Evolutionary conservation across 2,113 vertebrate genomes (phyloP).

Genomic region (Leptobrachium leishanense): DNA sequence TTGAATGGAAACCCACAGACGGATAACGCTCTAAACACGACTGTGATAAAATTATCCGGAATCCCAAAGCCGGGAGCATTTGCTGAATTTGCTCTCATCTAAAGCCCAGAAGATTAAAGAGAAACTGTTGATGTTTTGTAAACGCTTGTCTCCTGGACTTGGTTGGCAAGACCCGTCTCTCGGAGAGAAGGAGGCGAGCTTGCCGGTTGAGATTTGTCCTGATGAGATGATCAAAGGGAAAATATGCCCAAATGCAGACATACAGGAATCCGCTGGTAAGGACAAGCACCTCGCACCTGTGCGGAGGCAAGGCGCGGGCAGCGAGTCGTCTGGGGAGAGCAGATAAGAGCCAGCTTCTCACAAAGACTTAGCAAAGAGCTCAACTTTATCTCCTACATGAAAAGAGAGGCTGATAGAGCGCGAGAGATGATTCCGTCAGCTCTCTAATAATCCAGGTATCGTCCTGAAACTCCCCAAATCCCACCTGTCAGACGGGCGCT

Average conservation of each 20-base stretch:
- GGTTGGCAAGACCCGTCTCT: not conserved
- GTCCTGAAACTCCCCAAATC: not conserved
- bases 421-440: conserved; percentile 25
- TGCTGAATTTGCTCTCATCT: conserved; percentile 46
- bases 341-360: conserved; percentile 27
- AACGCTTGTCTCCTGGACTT: conserved; percentile 24
- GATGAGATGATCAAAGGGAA: conserved; percentile 40
- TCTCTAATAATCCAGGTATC: conserved; percentile 34
- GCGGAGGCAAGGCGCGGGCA: not conserved
- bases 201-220: conserved; percentile 36
- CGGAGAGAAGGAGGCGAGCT: conserved; percentile 16
- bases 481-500: not conserved
- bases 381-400: conserved; percentile 38
- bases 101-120: conserved; percentile 36
- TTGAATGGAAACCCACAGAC: not conserved
- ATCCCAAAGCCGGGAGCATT: conserved; percentile 32
- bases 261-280: conserved; percentile 20
- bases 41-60: conserved; percentile 14
- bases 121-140: conserved; percentile 15
- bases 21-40: not conserved
- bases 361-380: conserved; percentile 10
- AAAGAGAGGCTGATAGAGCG: conserved; percentile 36
- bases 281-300: conserved; percentile 30
- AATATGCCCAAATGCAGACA: conserved; percentile 16
- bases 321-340: conserved; percentile 29